Base-by-base conservation (phyloP, 2,797 vertebrate genomes). In the Lutjanus argentimaculatus region DNA sequence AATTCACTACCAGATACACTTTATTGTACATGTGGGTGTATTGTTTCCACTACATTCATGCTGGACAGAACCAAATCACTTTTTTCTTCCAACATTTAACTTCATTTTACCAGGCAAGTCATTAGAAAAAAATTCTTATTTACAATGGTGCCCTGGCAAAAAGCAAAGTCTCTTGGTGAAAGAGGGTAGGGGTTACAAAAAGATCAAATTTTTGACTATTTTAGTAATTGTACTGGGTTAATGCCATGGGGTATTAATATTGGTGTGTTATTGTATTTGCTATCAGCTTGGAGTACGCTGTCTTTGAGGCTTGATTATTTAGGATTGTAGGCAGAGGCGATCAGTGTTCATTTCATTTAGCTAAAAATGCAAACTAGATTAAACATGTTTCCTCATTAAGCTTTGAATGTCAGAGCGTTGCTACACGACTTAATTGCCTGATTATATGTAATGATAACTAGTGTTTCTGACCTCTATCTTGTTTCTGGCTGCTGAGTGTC, bases 401-500 rank as follows among this genome's bases (percentile, higher is more conserved):
- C 17, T 1, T 16, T 0, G 43, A 58, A 7, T 5, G 6, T 55
- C 14, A 40, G 22, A 52, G 55, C 63, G 9, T 73, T 17, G 11
- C 21, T 36, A 0, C 53, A 46, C 0, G 22, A 17, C 12, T 22
- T 1, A 66, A 59, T 52, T 25, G 15, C n/a, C 22, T 6, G 5
- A n/a, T 68, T 21, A 66, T 25, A 19, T 49, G 14, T 69, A 19
- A 25, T 56, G 2, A 36, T 36, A 58, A 36, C 7, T 45, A 9
- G 19, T 12, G 3, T 67, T 77, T 55, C 14, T 88, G 57, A 73
- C 71, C 55, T 63, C n/a, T 75, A 8, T 77, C 9, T 59, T 74
- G 64, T 88, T 71, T 57, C 45, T 79, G 43, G 49, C 65, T 73
- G 62, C 59, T 21, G 57, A 52, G 51, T 61, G 22, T 81, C 36